Base-by-base conservation (phyloP, 2,797 vertebrate species). In the Vultur gryphus region DNA sequence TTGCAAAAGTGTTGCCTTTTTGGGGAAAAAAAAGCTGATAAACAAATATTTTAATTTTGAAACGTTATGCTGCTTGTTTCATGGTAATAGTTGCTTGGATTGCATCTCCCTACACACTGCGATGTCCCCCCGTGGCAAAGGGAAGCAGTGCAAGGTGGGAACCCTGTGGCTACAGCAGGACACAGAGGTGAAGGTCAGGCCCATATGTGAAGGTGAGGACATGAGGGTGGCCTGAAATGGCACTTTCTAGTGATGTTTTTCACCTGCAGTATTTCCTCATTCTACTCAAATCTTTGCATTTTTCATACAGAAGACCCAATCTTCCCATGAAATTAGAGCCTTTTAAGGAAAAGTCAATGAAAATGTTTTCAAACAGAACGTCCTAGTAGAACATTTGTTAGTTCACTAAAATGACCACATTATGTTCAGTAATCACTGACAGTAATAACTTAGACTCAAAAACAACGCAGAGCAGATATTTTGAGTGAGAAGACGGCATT, bases 261-360 rank as follows among this genome's bases (percentile, higher is more conserved):
- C n/a, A 46, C 41, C 35, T 77, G 64, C 21, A 70, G 4, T 37
- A 90, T 52, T 76, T 90, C 25, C 52, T 59, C 17, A 2, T 29
- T 82, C 80, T 87, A 62, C 49, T 65, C 51, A 84, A 79, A 59
- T 52, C 33, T 57, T 71, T 90, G 20, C 37, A 54, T 43, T 94
- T 93, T 86, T 93, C 35, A 54, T 73, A 43, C 0, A 1, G 51
- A 82, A 92, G 33, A 65, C 9, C 7, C 6, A 76, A 51, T 39
- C 71, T 54, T 89, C 23, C 31, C 8, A 29, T 44, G 9, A 92
- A 95, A 84, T 78, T 62, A 52, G 16, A 87, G 17, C 31, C 55
- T 93, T 95, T 87, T 90, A 94, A 82, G 51, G 77, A 65, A 94
- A 83, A 82, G 10, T 52, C 21, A 24, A 57, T 39, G 13, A 82